Percentiles rank a stretch among this genome's conserved stretches.
Evolutionary conservation across 2,888 invertebrate species (phyloP).

Genomic region (Yponomeuta evonymella): DNA sequence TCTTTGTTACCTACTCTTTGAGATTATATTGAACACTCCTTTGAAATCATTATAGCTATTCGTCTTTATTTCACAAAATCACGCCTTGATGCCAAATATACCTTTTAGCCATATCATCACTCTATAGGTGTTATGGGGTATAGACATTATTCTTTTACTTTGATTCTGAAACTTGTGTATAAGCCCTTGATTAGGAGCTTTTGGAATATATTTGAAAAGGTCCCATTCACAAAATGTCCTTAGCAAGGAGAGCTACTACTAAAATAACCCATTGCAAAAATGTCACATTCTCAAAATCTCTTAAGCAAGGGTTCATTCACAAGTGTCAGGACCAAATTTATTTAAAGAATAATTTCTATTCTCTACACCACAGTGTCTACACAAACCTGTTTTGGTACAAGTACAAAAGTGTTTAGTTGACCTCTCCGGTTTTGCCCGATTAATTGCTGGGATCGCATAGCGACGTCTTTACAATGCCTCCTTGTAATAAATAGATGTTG

Average conservation of each 20-base stretch:
- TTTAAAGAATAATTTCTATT: background rate
- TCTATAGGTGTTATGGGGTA: background rate
- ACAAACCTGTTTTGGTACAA: background rate
- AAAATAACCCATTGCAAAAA: no score
- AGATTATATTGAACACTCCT: no score
- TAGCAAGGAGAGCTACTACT: no score
- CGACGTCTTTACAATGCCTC: background rate
- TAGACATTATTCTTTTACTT: background rate
- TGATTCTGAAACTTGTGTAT: background rate
- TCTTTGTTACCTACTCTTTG: no score
- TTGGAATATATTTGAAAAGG: no score
- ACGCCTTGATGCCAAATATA: no score
- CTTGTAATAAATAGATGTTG: no score
- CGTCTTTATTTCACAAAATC: no score
- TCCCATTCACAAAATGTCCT: no score
- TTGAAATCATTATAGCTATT: no score
- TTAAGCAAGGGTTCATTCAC: background rate
- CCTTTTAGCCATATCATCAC: no score
- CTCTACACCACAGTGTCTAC: background rate
- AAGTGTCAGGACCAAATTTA: background rate
- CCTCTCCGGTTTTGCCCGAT: slow-evolving; percentile 1
- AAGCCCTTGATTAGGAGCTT: background rate
- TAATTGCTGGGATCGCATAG: slow-evolving; percentile 4
- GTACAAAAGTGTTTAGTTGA: slow-evolving; percentile 6
- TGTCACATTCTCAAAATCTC: no score